A percentile compares a stretch with the other conserved stretches of the same genome.
Conservation (phyloP, 2,888 invertebrate genomes). For the Calliscelio sp. region DNA sequence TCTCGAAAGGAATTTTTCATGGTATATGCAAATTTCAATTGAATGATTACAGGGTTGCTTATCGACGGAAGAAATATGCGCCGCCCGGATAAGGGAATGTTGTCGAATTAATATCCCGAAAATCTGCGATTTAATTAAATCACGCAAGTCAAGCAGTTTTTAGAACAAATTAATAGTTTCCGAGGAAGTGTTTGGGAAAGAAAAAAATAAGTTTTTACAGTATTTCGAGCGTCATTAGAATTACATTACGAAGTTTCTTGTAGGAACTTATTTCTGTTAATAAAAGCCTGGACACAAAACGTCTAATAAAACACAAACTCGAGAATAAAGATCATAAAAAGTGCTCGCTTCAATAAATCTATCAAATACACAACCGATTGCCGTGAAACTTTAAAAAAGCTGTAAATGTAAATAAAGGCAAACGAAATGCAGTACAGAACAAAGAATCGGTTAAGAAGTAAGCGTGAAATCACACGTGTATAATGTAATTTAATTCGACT, state of each 20-base stretch:
- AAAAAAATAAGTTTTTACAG: constrained; percentile 8
- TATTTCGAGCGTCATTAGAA: constrained; percentile 1
- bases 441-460: no score
- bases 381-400: constrained; percentile 6
- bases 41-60: constrained; percentile 55
- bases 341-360: constrained; percentile 36
- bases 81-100: neutral
- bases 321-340: constrained; percentile 48
- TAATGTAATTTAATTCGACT: no score
- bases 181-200: neutral
- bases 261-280: constrained; percentile 31
- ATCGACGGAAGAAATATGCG: constrained; percentile 44
- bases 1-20: constrained; percentile 56
- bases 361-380: constrained; percentile 24
- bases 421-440: no score
- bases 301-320: constrained; percentile 34
- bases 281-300: constrained; percentile 18
- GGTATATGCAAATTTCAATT: constrained; percentile 65
- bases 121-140: constrained; percentile 5
- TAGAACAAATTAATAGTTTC: neutral
- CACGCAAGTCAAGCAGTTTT: neutral
- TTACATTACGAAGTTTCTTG: constrained; percentile 21
- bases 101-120: constrained; percentile 1
- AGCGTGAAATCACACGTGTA: no score
- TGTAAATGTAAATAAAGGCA: constrained; percentile 45